phyloP scores from a whole-genome alignment of 1,140 invertebrate species.

The Branchinecta lindahli region DNA sequence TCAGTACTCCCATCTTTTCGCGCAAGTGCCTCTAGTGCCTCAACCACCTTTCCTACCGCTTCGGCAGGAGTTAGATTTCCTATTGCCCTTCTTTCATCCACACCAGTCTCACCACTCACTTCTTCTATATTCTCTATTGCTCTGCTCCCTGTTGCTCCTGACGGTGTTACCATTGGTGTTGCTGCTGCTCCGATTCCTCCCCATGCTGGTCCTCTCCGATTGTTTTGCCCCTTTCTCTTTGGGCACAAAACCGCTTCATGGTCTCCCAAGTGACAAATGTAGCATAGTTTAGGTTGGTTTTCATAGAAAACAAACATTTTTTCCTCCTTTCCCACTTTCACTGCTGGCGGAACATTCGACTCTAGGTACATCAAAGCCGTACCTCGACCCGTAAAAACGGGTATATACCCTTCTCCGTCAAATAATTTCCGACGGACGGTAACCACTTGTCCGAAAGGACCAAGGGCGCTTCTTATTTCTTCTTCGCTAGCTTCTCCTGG shows the following conservation, averaged over 20 bases:
- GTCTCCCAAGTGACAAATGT: not conserved
- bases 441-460: not conserved
- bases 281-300: slow-evolving; percentile 5
- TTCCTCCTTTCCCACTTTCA: not conserved
- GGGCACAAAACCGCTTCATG: slow-evolving; percentile 2
- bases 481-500: not conserved
- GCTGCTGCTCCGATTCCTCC: not conserved
- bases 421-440: not conserved
- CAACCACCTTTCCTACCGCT: not conserved
- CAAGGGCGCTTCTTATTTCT: not conserved
- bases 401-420: not conserved
- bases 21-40: not conserved
- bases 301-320: not conserved
- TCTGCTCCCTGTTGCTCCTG: too few relatives aligned
- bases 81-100: not conserved
- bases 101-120: too few relatives aligned
- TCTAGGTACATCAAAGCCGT: not conserved
- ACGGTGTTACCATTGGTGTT: not conserved
- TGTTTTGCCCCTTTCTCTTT: slow-evolving; percentile 4
- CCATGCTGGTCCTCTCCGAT: not conserved
- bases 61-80: not conserved
- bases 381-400: not conserved
- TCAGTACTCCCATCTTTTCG: not conserved
- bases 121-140: too few relatives aligned
- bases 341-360: not conserved